These are phyloP conservation scores for Meloidogyne hapla DNA, from an alignment of 1,140 invertebrate genomes.

Conservation along the genomic window DNA sequence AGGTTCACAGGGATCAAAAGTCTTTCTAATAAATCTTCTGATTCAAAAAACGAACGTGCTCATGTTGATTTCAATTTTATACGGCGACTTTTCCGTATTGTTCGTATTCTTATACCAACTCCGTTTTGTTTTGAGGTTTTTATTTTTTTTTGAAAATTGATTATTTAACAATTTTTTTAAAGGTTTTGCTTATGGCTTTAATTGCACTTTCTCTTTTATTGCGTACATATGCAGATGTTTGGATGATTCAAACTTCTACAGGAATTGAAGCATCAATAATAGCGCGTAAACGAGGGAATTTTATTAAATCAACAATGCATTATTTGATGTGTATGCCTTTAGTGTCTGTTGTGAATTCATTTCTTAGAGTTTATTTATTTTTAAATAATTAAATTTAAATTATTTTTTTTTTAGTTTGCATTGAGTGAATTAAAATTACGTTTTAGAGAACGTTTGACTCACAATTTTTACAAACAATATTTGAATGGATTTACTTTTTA, in stretches of 20 bases:
- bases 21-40: background rate
- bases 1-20: background rate
- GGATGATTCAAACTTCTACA: constrained; percentile 76
- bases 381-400: constrained; percentile 15
- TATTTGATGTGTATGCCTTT: constrained; percentile 67
- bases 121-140: constrained; percentile 66
- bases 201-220: constrained; percentile 80
- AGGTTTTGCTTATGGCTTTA: constrained; percentile 74
- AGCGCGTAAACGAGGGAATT: constrained; percentile 76
- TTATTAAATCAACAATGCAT: constrained; percentile 75
- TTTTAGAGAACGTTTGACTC: constrained; percentile 82
- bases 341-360: constrained; percentile 82
- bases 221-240: constrained; percentile 89
- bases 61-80: constrained; percentile 82
- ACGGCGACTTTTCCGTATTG: constrained; percentile 74
- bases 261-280: constrained; percentile 90
- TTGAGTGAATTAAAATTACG: constrained; percentile 86
- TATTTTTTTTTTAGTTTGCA: constrained; percentile 72
- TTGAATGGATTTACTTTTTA: constrained; percentile 82
- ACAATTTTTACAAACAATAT: constrained; percentile 84
- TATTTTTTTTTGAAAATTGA: constrained; percentile 12
- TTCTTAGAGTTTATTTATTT: constrained; percentile 73
- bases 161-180: constrained; percentile 67
- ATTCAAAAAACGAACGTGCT: constrained; percentile 71
- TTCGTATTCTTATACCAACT: constrained; percentile 81